Percentiles rank a stretch among this genome's conserved stretches.
Evolutionary conservation across 2,797 vertebrate species (phyloP).

Genomic region (Sebastes jordani): DNA sequence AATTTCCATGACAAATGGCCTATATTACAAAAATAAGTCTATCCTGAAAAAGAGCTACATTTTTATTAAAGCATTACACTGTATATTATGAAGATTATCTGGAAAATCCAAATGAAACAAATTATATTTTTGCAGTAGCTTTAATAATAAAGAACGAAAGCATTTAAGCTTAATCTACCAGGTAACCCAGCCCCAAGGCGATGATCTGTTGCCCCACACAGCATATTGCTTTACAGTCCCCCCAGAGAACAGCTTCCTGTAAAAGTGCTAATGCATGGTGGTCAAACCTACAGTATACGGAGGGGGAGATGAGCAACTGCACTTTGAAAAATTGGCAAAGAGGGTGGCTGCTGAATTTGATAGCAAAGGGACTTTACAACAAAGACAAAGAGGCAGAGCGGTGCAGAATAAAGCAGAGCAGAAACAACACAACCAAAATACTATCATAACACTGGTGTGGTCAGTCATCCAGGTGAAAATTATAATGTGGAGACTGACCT

Average conservation of each 20-base stretch:
- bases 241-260: constrained; percentile 67
- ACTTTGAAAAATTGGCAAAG: constrained; percentile 55
- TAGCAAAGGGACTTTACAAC: constrained; percentile 49
- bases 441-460: constrained; percentile 69
- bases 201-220: constrained; percentile 22
- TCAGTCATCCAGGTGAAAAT: constrained; percentile 77
- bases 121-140: not conserved
- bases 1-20: constrained; percentile 1
- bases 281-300: constrained; percentile 39
- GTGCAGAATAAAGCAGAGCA: constrained; percentile 49
- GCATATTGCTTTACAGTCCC: constrained; percentile 42
- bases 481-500: constrained; percentile 60
- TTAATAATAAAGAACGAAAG: not conserved
- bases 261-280: constrained; percentile 71
- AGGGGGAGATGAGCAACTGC: constrained; percentile 48
- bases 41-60: not conserved
- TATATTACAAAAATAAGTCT: not conserved
- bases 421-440: constrained; percentile 59
- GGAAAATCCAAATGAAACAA: not conserved
- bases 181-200: constrained; percentile 30
- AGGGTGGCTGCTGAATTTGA: constrained; percentile 48
- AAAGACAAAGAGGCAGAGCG: constrained; percentile 41
- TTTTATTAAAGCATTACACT: not conserved
- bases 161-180: constrained; percentile 18
- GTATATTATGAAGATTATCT: not conserved